Conservation (phyloP, 2,113 vertebrate species). For the Australoheros scitulus region DNA sequence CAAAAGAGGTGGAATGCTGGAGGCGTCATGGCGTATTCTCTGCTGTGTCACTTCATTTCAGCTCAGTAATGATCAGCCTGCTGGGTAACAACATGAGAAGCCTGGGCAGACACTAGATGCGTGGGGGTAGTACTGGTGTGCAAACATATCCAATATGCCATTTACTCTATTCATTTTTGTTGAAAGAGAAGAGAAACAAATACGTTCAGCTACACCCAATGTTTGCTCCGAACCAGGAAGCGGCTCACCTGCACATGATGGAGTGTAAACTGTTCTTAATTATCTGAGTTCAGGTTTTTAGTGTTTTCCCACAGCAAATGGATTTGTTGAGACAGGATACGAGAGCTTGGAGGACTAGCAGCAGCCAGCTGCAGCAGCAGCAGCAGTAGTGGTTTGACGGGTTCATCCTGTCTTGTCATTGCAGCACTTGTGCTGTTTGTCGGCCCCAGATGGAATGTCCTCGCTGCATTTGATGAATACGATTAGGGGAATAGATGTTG, state of each 20-base stretch:
- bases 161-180: constrained; percentile 47
- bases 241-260: constrained; percentile 1
- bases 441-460: constrained; percentile 65
- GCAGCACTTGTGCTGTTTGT: constrained; percentile 10
- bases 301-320: not conserved
- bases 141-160: constrained; percentile 49
- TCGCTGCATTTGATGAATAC: constrained; percentile 34
- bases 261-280: not conserved
- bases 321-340: constrained; percentile 61
- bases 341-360: not conserved
- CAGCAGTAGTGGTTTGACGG: constrained; percentile 27
- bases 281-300: not conserved
- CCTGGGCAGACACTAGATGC: not conserved
- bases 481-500: constrained; percentile 71
- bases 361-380: not conserved
- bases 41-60: not conserved
- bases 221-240: constrained; percentile 23
- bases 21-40: not conserved
- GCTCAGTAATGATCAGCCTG: constrained; percentile 16
- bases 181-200: constrained; percentile 33
- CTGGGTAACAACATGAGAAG: constrained; percentile 4
- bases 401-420: constrained; percentile 43
- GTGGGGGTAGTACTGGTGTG: not conserved
- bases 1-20: not conserved
- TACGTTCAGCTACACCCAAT: not conserved